Evolutionary conservation across 2,797 vertebrate species (phyloP).

Genomic region (Macrochelys suwanniensis): DNA sequence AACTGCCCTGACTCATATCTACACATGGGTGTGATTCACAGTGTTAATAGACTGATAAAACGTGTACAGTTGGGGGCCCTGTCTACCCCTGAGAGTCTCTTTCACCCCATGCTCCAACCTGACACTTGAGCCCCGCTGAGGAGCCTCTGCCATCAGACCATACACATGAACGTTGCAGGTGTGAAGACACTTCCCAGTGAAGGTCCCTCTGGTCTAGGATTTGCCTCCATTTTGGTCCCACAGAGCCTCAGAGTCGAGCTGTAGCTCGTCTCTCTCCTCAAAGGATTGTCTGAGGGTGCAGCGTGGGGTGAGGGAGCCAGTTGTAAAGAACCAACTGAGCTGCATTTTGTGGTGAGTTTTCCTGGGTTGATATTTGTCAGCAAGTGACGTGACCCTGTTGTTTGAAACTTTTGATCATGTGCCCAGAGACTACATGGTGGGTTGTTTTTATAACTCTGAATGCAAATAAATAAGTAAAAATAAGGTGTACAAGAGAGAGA

Average conservation of each 20-base stretch:
- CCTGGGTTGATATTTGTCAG: neutral
- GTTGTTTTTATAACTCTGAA: neutral
- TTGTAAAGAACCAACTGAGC: neutral
- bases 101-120: neutral
- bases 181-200: no score
- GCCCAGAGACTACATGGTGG: neutral
- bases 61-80: neutral
- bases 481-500: neutral
- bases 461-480: neutral
- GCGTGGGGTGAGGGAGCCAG: neutral
- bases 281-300: neutral
- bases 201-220: neutral
- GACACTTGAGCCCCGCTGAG: neutral
- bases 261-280: neutral
- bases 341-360: neutral
- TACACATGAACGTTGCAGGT: neutral
- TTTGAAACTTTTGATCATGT: neutral
- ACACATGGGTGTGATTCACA: neutral
- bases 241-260: neutral
- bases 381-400: neutral
- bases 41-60: neutral
- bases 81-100: neutral
- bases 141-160: neutral
- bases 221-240: neutral
- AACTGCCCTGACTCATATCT: neutral